Conservation (phyloP, 2,797 vertebrate genomes). For the Mastacembelus armatus region DNA sequence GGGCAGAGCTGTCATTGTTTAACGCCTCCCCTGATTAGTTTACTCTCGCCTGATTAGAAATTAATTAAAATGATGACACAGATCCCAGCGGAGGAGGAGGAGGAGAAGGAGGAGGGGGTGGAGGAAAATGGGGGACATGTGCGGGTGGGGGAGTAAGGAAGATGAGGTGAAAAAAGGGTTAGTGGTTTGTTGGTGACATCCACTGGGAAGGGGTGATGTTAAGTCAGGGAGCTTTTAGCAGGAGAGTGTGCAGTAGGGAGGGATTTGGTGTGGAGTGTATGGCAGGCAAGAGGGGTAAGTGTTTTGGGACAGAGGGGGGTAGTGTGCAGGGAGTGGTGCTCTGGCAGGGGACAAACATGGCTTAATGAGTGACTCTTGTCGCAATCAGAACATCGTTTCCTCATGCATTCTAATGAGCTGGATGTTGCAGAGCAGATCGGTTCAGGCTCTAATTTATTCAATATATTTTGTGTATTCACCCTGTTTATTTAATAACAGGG, state of each 20-base stretch:
- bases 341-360: slow-evolving; percentile 76
- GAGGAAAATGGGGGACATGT: slow-evolving; percentile 70
- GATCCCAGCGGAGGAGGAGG: slow-evolving; percentile 90
- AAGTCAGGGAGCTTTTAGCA: slow-evolving; percentile 73
- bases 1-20: slow-evolving; percentile 85
- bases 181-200: slow-evolving; percentile 68
- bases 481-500: slow-evolving; percentile 83
- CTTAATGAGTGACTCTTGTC: slow-evolving; percentile 83
- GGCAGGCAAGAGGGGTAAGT: slow-evolving; percentile 71
- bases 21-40: slow-evolving; percentile 93
- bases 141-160: neutral
- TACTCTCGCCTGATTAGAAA: slow-evolving; percentile 91
- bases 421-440: slow-evolving; percentile 75
- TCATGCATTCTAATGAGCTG: slow-evolving; percentile 83
- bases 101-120: slow-evolving; percentile 69
- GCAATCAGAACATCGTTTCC: slow-evolving; percentile 81
- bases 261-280: slow-evolving; percentile 71
- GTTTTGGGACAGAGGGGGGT: slow-evolving; percentile 63
- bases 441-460: slow-evolving; percentile 80
- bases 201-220: slow-evolving; percentile 68
- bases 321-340: slow-evolving; percentile 62
- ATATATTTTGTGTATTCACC: slow-evolving; percentile 82
- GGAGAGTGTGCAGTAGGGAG: slow-evolving; percentile 68
- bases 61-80: slow-evolving; percentile 96
- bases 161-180: slow-evolving; percentile 65